These are phyloP conservation scores for Dasysyrphus albostriatus DNA, from an alignment of 2,888 invertebrate genomes.

Conservation along the genomic window DNA sequence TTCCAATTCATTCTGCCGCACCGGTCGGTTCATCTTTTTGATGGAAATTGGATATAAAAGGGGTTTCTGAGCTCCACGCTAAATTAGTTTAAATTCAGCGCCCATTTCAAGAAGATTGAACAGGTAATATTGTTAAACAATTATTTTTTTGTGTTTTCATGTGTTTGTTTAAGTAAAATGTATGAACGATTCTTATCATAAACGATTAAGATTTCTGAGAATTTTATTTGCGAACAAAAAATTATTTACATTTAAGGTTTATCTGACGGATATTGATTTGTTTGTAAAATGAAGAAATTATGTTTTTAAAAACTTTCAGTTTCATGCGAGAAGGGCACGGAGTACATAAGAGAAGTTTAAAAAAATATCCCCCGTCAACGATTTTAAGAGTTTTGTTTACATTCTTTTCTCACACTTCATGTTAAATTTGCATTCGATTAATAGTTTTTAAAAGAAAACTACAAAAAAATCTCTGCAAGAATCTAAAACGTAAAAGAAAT, in stretches of 20 bases:
- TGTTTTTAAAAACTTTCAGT: too few relatives aligned
- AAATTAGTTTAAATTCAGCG: slow-evolving; percentile 31
- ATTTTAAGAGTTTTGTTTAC: too few relatives aligned
- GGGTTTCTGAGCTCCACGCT: neutral
- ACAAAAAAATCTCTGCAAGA: too few relatives aligned
- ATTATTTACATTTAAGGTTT: neutral
- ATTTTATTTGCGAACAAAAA: neutral
- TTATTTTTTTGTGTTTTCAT: neutral
- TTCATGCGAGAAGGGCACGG: too few relatives aligned
- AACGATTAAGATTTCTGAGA: neutral
- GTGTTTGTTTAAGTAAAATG: neutral
- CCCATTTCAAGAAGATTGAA: slow-evolving; percentile 16
- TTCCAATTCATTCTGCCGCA: neutral
- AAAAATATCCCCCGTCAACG: too few relatives aligned
- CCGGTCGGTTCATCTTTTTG: neutral
- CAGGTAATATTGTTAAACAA: slow-evolving; percentile 47
- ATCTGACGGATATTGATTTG: neutral
- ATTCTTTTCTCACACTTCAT: too few relatives aligned
- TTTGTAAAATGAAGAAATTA: neutral
- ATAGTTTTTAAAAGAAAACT: too few relatives aligned
- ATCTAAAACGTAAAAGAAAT: too few relatives aligned
- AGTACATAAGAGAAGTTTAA: too few relatives aligned
- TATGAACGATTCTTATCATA: neutral
- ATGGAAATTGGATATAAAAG: neutral
- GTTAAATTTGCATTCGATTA: too few relatives aligned